Base-by-base conservation (phyloP, 30 jellyfish, hydroid and myxozoan genomes). In the Aurelia coerulea region DNA sequence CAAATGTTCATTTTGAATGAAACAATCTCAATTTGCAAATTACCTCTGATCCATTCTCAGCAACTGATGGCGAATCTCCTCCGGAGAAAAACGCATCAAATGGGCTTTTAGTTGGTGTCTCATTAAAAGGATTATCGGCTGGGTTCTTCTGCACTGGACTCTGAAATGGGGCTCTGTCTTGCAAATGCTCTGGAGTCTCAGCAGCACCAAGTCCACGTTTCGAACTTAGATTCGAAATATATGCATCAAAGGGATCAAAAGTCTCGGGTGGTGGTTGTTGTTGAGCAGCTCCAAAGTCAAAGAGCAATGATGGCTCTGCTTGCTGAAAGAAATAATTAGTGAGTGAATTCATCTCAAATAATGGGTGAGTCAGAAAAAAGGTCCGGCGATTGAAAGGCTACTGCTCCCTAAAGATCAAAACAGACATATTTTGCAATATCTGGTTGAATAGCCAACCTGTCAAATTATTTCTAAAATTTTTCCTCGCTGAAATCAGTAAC, bases 101-200 rank as follows among this genome's bases (percentile, higher is more conserved):
- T 2, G 92, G 92, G 56, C 68, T 83, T 23, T 65, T 19, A 46
- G 59, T 56, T 12, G 90, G n/a, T 1, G 70, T 54, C 37, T 51
- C 16, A 53, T 68, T 60, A 56, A 83, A 83, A 14, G 92, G 92
- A 56, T 71, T 70, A 10, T 71, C 92, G 5, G 35, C 77, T 18
- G 92, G 92, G 29, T 53, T 62, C 62, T 71, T 83, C 74, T 83
- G 92, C 29, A 83, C 11, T 33, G 92, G 92, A 52, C 92, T 83
- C 64, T 83, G 92, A 53, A 83, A 83, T 10, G 80, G 80, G 34
- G 68, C 85, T 33, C 92, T 58, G 68, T 83, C 92, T 70, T 41
- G 56, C 53, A 83, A 37, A 12, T 13, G 78, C 62, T 59, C 80
- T 12, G 84, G 80, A 29, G 78, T 34, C 17, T 60, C 74, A 12